Base-by-base conservation (phyloP, 1,140 invertebrate species). In the Drosophila ercepeae region DNA sequence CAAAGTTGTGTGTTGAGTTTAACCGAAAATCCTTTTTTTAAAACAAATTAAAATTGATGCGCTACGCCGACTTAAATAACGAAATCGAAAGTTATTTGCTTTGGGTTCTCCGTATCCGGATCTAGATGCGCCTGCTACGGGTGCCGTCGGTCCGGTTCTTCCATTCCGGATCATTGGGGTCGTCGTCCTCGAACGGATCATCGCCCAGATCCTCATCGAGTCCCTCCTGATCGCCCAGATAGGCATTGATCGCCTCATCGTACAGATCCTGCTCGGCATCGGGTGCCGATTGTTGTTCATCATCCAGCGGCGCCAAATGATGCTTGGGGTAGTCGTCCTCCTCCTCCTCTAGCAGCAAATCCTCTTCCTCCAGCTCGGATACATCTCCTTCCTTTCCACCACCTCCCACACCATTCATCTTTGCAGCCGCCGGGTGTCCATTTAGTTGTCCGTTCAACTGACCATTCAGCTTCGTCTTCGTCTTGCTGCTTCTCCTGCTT, bases 151-250 rank as follows among this genome's bases (percentile, higher is more conserved):
- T 51, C 27, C 64, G 69, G 18, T 54, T 79, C 36, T 84, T 84
- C 95, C 95, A 96, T 84, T 96, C 95, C n/a, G 95, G 95, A 92
- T 96, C 95, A 91, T 96, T 95, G 6, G 95, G 95, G 92, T 96
- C 95, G 76, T 96, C 95, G 18, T 94, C 94, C 27, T 67, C 55
- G n/a, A 90, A 90, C 39, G 93, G 93, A 61, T 93, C 92, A 34
- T 93, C 93, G 16, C 93, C 93, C 21, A 94, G 94, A 75, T 94
- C 94, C 18, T 81, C 68, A 14, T 89, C 79, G 14, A 84, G 46
- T 6, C 52, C 76, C 6, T 69, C 75, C 5, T 49, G 63, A 25
- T 79, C 78, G 8, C 70, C 75, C 7, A 89, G 36, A 65, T 88
- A 88, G 18, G 83, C 77, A 71, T 88, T 58, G 34, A 78, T 82